phyloP scores from a whole-genome alignment of 1,140 invertebrate species.

The Neuroterus valhalla region DNA sequence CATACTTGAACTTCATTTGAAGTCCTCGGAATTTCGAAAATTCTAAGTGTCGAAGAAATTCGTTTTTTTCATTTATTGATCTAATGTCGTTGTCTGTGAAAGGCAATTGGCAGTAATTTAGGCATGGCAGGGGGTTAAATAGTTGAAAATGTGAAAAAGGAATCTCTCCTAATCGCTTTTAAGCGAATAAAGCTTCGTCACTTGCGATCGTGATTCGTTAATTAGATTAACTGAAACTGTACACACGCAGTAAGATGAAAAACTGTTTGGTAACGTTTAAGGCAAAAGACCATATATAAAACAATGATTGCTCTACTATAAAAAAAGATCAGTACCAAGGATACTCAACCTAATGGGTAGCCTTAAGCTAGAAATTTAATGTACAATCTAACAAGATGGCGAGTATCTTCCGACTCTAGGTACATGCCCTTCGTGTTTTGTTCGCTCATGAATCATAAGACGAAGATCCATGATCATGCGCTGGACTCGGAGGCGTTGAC shows the following conservation, averaged over 20 bases:
- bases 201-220: not conserved
- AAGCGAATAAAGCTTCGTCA: not conserved
- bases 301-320: not conserved
- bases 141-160: not conserved
- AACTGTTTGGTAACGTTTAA: slow-evolving; percentile 16
- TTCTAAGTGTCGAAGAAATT: too few species aligned
- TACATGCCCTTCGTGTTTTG: not conserved
- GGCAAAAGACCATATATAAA: not conserved
- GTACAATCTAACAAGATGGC: slow-evolving; percentile 20
- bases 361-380: slow-evolving; percentile 10
- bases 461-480: slow-evolving; percentile 83
- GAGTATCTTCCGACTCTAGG: slow-evolving; percentile 5
- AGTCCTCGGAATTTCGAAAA: too few species aligned
- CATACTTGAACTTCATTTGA: too few species aligned
- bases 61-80: too few species aligned
- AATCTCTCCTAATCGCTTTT: slow-evolving; percentile 1
- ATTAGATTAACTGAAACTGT: slow-evolving; percentile 5
- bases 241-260: not conserved
- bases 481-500: slow-evolving; percentile 85
- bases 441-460: slow-evolving; percentile 78
- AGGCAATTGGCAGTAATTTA: slow-evolving; percentile 5
- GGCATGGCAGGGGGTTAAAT: slow-evolving; percentile 20
- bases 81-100: not conserved
- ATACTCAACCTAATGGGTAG: slow-evolving; percentile 3
- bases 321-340: not conserved